Evolutionary conservation across 2,113 vertebrate genomes (phyloP).

Genomic region (Stercorarius parasiticus): DNA sequence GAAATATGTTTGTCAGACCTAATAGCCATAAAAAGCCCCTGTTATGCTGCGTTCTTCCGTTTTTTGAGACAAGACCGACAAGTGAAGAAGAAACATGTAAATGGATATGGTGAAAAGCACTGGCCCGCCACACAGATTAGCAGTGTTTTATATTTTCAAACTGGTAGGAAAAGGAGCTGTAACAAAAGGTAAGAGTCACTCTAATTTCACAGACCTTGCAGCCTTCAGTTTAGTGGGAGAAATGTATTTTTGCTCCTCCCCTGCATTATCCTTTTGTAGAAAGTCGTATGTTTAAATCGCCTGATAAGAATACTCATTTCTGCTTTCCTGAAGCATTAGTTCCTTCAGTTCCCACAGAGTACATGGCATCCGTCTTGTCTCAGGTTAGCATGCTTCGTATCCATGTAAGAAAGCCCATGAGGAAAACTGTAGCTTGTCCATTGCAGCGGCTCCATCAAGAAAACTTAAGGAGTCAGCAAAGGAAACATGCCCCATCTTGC

Average conservation of each 20-base stretch:
- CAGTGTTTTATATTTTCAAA: neutral
- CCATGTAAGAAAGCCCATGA: fast-evolving
- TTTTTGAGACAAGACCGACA: neutral
- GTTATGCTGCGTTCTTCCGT: neutral
- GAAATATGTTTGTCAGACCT: neutral
- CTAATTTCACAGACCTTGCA: neutral
- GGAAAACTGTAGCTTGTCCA: neutral
- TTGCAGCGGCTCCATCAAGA: neutral
- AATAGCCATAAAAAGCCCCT: neutral
- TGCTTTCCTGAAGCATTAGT: neutral
- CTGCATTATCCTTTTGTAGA: neutral
- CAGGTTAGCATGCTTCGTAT: neutral
- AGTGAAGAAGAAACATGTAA: neutral
- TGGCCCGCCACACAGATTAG: neutral
- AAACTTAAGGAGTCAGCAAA: neutral
- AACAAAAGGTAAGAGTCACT: neutral
- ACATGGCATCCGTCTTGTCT: neutral
- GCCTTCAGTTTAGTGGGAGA: neutral
- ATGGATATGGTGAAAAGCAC: neutral
- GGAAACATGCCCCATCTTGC: neutral
- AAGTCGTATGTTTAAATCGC: neutral
- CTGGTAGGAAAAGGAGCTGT: neutral
- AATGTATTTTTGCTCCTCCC: neutral
- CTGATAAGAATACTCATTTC: neutral
- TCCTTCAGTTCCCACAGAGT: neutral